phyloP scores from a whole-genome alignment of 2,797 vertebrate genomes.

The Falco rusticolus region DNA sequence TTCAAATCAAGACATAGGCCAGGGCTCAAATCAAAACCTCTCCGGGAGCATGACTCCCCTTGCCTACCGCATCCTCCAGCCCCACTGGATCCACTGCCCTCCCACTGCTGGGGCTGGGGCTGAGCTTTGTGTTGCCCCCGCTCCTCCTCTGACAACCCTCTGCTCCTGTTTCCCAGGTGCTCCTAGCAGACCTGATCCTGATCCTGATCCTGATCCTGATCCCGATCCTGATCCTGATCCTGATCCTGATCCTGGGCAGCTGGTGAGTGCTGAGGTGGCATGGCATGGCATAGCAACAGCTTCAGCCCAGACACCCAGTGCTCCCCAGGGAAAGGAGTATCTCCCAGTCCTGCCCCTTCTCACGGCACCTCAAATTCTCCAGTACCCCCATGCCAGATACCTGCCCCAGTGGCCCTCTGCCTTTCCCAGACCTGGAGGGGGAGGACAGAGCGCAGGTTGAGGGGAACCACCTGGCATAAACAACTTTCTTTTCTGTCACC shows the following conservation, averaged over 20 bases:
- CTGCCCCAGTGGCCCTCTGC: neutral
- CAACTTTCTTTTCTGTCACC: neutral
- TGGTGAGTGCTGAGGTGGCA: neutral
- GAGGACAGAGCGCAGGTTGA: neutral
- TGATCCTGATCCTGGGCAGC: neutral
- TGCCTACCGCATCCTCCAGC: neutral
- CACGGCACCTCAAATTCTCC: neutral
- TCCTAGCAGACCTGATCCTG: neutral
- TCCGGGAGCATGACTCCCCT: neutral
- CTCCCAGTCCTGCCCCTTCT: neutral
- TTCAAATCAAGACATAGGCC: neutral
- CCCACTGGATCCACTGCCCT: neutral
- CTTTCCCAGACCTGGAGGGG: neutral
- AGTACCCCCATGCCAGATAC: neutral
- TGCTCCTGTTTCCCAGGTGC: neutral
- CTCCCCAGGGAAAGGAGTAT: neutral
- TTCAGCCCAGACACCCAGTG: neutral
- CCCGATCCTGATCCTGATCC: too few relatives aligned
- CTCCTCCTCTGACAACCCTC: fast-evolving
- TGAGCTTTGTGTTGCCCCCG: neutral
- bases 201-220: too few relatives aligned
- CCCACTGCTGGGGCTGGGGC: neutral
- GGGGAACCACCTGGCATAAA: neutral
- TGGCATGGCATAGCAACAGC: neutral
- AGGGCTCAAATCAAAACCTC: neutral